Evolutionary conservation across 2,113 vertebrate genomes (phyloP).

Genomic region (Glaucomys volans): DNA sequence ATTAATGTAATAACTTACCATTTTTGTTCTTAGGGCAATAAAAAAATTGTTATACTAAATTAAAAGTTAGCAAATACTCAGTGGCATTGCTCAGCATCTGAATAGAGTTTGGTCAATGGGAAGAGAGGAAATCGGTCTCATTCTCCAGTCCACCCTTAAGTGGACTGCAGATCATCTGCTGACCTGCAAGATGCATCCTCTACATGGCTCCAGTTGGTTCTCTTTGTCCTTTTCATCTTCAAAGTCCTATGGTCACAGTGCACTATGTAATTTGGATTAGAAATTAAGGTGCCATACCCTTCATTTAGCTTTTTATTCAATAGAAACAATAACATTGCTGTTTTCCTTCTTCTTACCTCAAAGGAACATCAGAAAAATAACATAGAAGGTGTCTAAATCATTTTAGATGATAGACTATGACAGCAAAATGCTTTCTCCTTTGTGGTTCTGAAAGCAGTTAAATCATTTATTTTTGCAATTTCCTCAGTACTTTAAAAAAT

Average conservation of each 20-base stretch:
- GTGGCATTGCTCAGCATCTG: neutral
- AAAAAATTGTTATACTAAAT: neutral
- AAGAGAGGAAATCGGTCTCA: neutral
- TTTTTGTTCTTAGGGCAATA: neutral
- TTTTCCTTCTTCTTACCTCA: neutral
- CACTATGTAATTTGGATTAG: neutral
- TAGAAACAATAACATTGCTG: neutral
- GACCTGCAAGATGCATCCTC: neutral
- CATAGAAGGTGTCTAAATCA: neutral
- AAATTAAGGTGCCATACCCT: neutral
- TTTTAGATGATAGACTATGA: neutral
- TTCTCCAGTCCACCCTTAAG: neutral
- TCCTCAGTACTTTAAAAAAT: slow-evolving; percentile 16
- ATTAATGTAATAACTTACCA: neutral
- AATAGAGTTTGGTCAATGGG: neutral
- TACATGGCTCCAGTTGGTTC: neutral
- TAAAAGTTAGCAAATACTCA: neutral
- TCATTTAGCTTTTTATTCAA: neutral
- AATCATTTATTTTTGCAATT: neutral
- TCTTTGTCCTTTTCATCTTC: neutral
- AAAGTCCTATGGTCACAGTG: neutral
- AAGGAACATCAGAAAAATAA: neutral
- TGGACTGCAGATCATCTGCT: too few relatives aligned
- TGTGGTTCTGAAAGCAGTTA: neutral
- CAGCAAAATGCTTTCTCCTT: neutral